Conservation (phyloP, 2,797 vertebrate genomes). For the Thunnus albacares region DNA sequence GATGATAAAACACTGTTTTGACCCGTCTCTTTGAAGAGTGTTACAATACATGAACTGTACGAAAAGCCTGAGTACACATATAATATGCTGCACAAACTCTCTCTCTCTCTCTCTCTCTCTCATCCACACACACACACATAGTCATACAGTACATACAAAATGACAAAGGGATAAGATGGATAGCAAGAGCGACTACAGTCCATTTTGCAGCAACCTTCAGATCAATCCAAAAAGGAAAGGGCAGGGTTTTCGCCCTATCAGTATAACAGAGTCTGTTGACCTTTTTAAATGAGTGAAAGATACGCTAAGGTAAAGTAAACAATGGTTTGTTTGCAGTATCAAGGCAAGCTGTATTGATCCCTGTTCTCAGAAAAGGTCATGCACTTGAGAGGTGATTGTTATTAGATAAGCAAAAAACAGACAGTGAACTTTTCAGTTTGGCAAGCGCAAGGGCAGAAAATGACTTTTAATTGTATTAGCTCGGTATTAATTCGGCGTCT, state of each 20-base stretch:
- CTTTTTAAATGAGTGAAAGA: constrained; percentile 84
- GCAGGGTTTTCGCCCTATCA: constrained; percentile 67
- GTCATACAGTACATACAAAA: constrained; percentile 21
- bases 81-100: constrained; percentile 15
- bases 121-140: background rate
- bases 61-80: constrained; percentile 41
- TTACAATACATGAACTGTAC: constrained; percentile 62
- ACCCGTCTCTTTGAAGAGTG: constrained; percentile 75
- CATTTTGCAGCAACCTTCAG: constrained; percentile 61
- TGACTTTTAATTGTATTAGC: constrained; percentile 58
- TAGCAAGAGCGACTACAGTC: constrained; percentile 41
- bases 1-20: constrained; percentile 77
- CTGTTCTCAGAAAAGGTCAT: constrained; percentile 76
- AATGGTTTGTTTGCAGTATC: constrained; percentile 78
- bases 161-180: constrained; percentile 35
- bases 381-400: constrained; percentile 76
- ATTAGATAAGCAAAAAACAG: constrained; percentile 72
- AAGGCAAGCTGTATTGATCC: constrained; percentile 77
- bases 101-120: constrained; percentile 21
- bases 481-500: constrained; percentile 14
- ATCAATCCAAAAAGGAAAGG: constrained; percentile 79
- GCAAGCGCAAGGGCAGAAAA: constrained; percentile 20
- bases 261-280: constrained; percentile 78
- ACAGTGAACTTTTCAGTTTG: constrained; percentile 65
- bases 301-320: constrained; percentile 79